These are phyloP conservation scores for Melinaea marsaeus DNA, from an alignment of 2,888 invertebrate species.

Conservation along the genomic window DNA sequence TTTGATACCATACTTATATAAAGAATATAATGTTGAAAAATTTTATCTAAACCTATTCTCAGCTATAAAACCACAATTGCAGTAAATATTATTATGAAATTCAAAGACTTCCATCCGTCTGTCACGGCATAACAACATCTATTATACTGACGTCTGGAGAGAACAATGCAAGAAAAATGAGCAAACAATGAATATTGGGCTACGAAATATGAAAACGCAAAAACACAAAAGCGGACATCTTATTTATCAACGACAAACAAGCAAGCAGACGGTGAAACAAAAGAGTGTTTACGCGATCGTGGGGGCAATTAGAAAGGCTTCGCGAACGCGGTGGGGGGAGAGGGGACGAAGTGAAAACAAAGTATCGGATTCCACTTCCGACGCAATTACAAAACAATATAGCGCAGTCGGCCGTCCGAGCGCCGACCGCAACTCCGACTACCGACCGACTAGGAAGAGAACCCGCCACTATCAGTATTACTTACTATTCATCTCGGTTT, in stretches of 20 bases:
- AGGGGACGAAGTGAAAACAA: slow-evolving; percentile 56
- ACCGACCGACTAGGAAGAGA: slow-evolving; percentile 59
- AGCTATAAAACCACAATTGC: not conserved
- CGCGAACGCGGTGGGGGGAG: slow-evolving; percentile 43
- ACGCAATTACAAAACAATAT: slow-evolving; percentile 69
- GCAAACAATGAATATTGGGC: slow-evolving; percentile 2
- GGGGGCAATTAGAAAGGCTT: slow-evolving; percentile 69
- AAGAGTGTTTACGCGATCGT: slow-evolving; percentile 44
- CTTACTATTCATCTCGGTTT: slow-evolving; percentile 60
- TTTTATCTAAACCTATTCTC: no score
- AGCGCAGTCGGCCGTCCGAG: slow-evolving; percentile 55
- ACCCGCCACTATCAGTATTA: slow-evolving; percentile 60
- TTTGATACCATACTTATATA: no score
- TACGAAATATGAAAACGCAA: not conserved
- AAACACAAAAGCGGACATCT: slow-evolving; percentile 8
- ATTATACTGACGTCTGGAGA: slow-evolving; percentile 1
- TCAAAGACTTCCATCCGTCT: not conserved
- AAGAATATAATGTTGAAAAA: no score
- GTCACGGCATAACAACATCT: not conserved
- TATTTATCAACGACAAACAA: slow-evolving; percentile 22
- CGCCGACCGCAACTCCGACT: slow-evolving; percentile 65
- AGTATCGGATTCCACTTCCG: slow-evolving; percentile 74
- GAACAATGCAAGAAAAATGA: slow-evolving; percentile 1
- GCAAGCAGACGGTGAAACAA: slow-evolving; percentile 34
- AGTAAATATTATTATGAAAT: not conserved